Evolutionary conservation across 2,888 invertebrate genomes (phyloP), one percentile per base, ranked within the genome.

Genomic region (Pterobdella sp.): DNA sequence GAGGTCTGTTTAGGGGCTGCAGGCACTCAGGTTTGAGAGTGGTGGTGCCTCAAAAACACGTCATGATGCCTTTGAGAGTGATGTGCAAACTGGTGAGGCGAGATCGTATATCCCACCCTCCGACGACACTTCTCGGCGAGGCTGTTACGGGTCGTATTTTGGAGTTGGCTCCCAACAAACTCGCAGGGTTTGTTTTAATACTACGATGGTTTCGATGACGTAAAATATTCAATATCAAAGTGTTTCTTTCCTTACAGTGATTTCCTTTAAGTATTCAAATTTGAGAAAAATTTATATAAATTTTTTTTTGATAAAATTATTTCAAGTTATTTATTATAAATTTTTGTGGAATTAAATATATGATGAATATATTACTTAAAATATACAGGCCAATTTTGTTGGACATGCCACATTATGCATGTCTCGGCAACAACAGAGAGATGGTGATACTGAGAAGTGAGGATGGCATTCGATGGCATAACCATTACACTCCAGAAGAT

Each of bases 401-500:
- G 79, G 96, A 97, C 87, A 93, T 97, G 73, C 98, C 98, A 35
- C 98, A 98, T 86, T 99, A 97, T 85, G 98, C 97, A 0, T 95
- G 97, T 0, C 87, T 98, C 68, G 96, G 94, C 68, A 92, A 80
- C 81, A 97, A 98, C 84, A 88, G 98, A 31, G 98, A 99, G 87
- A 96, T 99, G 74, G 94, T 96, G 60, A 94, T 99, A 79, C 87
- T 98, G 65, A 89, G 98, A 73, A 96, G 95, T 4, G 97, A 99
- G 84, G 96, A 98, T 83, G 98, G 98, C 10, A 95, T 97, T 81
- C 93, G 93, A 74, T 99, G 98, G 98, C 98, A 98, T 83, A 93
- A 93, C 73, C 73, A 66, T 32, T 34, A n/a, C 14, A 35, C 64
- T 95, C 66, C 49, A 7, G 66, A 66, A 14, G 63, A 66, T 29